Base-by-base conservation (phyloP, 2,888 invertebrate species). In the Epinotia bilunana region DNA sequence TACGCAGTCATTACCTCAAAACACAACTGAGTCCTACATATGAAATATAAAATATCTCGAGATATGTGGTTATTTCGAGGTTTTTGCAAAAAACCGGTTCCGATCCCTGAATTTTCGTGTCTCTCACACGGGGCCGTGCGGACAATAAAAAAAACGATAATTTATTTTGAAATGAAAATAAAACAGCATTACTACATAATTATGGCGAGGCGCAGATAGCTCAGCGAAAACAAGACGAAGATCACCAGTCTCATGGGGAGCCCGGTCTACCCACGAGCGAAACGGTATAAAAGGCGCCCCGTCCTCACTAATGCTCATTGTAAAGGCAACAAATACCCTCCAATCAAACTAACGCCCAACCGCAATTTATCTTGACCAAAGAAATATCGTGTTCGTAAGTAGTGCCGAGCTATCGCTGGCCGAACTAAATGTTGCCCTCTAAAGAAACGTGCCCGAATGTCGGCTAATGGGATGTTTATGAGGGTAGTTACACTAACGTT, bases 331-430 rank as follows among this genome's bases (percentile, higher is more conserved):
- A 93, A 93, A 93, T 89, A 91, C 87, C 91, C 87, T 85, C 87
- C 89, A 91, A 93, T 93, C 93, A 92, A 91, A 91, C 91, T 91
- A 91, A 91, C 90, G 90, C 89, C 86, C 90, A 87, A 90, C 91
- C 91, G 89, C 91, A 86, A 92, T 93, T 93, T 90, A 89, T 93
- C 89, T 88, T 86, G 83, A 83, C 86, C 83, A 84, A 87, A 92
- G 92, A 93, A 88, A 91, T 91, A 92, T 91, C 85, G 89, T 87
- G 86, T 87, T 88, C 84, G 86, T 88, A 86, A 88, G 84, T 86
- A 83, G 79, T 82, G 81, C 62, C 28, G 73, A 46, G 73, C 69
- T 64, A 39, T 64, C 60, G 33, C 46, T n/a, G 58, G 64, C 58
- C 64, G 53, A 58, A 67, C 72, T 80, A 82, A 88, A 87, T 87